Percentiles rank a stretch among this genome's conserved stretches.
phyloP scores from a whole-genome alignment of 2,113 vertebrate genomes.

The Myrmecobius fasciatus region DNA sequence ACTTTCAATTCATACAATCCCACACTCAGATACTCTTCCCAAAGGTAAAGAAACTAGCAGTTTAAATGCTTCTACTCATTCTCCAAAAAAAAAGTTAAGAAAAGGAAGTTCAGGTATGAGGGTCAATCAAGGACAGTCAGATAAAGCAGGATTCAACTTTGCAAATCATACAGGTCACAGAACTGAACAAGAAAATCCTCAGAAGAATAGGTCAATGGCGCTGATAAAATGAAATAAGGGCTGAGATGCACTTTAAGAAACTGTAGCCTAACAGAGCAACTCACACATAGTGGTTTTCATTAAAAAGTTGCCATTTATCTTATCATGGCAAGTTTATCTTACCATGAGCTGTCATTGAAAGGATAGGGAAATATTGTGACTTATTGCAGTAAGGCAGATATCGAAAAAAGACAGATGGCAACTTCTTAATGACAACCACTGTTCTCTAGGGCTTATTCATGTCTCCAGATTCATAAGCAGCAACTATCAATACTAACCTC shows the following conservation, averaged over 20 bases:
- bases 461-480: slow-evolving; percentile 34
- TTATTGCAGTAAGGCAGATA: slow-evolving; percentile 64
- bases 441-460: slow-evolving; percentile 56
- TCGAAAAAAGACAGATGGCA: slow-evolving; percentile 73
- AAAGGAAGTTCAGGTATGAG: slow-evolving; percentile 44
- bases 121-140: slow-evolving; percentile 52
- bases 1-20: neutral
- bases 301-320: slow-evolving; percentile 80
- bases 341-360: slow-evolving; percentile 80
- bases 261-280: slow-evolving; percentile 73
- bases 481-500: slow-evolving; percentile 34
- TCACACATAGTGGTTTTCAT: slow-evolving; percentile 76
- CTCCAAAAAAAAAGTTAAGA: neutral
- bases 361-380: slow-evolving; percentile 68
- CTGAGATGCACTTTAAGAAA: slow-evolving; percentile 70
- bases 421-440: slow-evolving; percentile 69
- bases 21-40: slow-evolving; percentile 11
- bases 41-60: neutral
- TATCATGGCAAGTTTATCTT: slow-evolving; percentile 78
- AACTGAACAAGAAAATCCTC: slow-evolving; percentile 65
- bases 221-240: slow-evolving; percentile 73
- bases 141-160: slow-evolving; percentile 29
- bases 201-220: slow-evolving; percentile 76
- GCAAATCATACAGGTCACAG: slow-evolving; percentile 63
- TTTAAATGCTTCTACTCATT: neutral